These are phyloP conservation scores for Sphaerodactylus townsendi DNA, from an alignment of 2,113 vertebrate genomes.

Conservation along the genomic window DNA sequence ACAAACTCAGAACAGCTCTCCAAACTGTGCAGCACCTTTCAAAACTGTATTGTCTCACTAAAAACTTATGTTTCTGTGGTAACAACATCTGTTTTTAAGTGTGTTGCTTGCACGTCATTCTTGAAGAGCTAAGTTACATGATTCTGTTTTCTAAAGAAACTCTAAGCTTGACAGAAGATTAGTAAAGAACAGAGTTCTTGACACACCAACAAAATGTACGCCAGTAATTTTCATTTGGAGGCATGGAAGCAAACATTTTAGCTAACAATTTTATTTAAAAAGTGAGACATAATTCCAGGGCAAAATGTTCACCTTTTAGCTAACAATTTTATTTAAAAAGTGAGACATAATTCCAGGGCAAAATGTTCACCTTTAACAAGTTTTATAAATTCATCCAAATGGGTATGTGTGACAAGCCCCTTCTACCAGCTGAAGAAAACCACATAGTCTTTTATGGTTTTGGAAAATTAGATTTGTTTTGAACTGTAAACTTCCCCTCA, in stretches of 20 bases:
- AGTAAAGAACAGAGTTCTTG: neutral
- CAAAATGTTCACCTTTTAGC: neutral
- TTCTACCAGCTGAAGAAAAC: too few relatives aligned
- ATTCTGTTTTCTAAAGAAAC: neutral
- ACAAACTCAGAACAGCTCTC: neutral
- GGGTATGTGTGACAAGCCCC: too few relatives aligned
- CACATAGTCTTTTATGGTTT: too few relatives aligned
- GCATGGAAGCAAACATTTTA: neutral
- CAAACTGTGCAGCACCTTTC: neutral
- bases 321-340: neutral
- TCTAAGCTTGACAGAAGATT: neutral
- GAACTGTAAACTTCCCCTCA: too few relatives aligned
- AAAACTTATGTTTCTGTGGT: neutral
- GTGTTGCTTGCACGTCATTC: neutral
- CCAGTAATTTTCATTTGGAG: neutral
- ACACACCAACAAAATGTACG: neutral
- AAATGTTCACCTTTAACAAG: neutral
- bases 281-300: neutral
- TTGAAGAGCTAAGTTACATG: neutral
- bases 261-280: neutral
- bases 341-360: neutral
- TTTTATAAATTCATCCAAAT: neutral
- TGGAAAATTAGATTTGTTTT: too few relatives aligned
- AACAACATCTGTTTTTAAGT: neutral
- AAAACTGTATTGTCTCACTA: neutral